phyloP scores from a whole-genome alignment of 2,888 invertebrate genomes.

The Atethmia centrago region DNA sequence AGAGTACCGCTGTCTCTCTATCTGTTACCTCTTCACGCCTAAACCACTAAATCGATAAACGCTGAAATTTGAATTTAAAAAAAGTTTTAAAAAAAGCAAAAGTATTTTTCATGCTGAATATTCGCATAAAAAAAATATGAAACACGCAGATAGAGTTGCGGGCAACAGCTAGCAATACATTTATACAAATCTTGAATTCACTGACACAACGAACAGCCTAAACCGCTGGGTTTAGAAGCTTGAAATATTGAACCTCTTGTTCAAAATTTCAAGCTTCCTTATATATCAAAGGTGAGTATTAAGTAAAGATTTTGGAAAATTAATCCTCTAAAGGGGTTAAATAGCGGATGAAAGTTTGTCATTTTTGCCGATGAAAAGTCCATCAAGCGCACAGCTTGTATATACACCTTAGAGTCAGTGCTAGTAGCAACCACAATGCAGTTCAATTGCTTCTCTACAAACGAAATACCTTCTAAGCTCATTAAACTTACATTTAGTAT shows the following conservation, averaged over 20 bases:
- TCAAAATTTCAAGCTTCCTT: no score
- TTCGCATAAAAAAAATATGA: no score
- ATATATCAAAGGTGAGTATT: no score
- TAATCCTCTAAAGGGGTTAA: neutral
- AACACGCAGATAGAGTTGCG: no score
- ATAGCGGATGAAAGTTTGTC: neutral
- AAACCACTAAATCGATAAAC: no score
- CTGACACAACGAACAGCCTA: neutral
- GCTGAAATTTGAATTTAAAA: no score
- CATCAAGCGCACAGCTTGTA: neutral
- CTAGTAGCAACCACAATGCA: neutral
- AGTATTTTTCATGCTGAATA: no score
- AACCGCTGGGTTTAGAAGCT: neutral
- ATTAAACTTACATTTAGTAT: conserved; percentile 49
- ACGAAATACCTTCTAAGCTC: neutral
- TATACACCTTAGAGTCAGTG: neutral
- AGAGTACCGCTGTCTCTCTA: no score
- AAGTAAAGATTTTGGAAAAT: neutral
- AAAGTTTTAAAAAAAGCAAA: no score
- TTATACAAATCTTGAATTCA: neutral
- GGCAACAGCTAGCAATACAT: neutral
- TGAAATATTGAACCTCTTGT: neutral
- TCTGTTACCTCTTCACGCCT: no score
- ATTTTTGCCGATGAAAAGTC: neutral
- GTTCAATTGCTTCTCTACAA: neutral